Percentiles rank a stretch among this genome's conserved stretches.
These are phyloP conservation scores for Eristalis arbustorum DNA, from an alignment of 2,888 invertebrate species.

Conservation along the genomic window DNA sequence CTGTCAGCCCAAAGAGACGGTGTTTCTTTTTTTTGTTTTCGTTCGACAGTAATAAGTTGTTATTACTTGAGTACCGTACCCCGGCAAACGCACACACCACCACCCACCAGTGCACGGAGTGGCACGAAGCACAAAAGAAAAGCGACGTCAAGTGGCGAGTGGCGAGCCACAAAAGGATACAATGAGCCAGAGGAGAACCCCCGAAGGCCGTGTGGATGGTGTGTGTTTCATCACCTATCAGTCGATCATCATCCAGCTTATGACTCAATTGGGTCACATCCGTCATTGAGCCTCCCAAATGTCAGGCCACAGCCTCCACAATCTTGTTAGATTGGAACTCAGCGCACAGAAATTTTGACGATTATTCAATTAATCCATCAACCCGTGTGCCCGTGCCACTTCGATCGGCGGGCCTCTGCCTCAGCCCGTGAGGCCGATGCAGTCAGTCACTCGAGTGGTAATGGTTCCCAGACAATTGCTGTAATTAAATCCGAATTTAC, in stretches of 20 bases:
- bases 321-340: constrained; percentile 9
- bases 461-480: constrained; percentile 63
- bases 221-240: not conserved
- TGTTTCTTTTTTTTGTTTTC: not conserved
- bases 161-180: constrained; percentile 34
- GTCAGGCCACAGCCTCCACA: constrained; percentile 33
- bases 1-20: constrained; percentile 37
- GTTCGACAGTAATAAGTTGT: constrained; percentile 34
- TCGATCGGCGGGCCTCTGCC: not conserved
- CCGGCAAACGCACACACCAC: no score
- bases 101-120: constrained; percentile 39
- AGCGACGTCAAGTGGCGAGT: not conserved
- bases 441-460: constrained; percentile 27
- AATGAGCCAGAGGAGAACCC: constrained; percentile 8
- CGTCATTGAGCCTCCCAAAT: constrained; percentile 40
- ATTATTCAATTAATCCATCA: constrained; percentile 44
- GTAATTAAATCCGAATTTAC: constrained; percentile 69
- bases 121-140: constrained; percentile 23
- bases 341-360: constrained; percentile 3
- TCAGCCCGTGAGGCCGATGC: not conserved
- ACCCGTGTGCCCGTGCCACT: not conserved
- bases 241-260: not conserved
- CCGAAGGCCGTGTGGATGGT: not conserved
- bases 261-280: constrained; percentile 53
- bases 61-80: constrained; percentile 55